phyloP scores from a whole-genome alignment of 2,888 invertebrate species.

The Tigriopus californicus region DNA sequence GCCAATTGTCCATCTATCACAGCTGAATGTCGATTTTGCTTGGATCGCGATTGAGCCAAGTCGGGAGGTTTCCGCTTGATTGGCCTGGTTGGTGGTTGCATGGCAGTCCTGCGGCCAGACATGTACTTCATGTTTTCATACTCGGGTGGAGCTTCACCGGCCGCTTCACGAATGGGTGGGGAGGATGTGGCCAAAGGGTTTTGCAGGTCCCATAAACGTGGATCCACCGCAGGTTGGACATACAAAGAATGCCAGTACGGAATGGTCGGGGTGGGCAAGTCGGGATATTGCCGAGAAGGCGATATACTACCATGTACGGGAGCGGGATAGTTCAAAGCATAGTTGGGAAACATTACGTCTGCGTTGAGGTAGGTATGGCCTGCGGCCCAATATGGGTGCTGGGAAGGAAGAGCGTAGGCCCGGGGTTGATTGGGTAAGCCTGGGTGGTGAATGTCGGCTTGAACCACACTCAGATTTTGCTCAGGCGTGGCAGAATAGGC shows the following conservation, averaged over 20 bases:
- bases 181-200: conserved; percentile 4
- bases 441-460: conserved; percentile 2
- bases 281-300: neutral
- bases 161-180: neutral
- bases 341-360: neutral
- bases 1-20: neutral
- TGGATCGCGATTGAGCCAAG: neutral
- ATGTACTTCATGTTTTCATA: conserved; percentile 1
- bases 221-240: neutral
- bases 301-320: neutral
- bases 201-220: neutral
- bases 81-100: neutral
- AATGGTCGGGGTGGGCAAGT: neutral
- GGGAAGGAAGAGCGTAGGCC: neutral
- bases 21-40: neutral
- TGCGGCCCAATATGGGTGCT: neutral
- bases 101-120: neutral
- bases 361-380: neutral
- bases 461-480: neutral
- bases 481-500: neutral
- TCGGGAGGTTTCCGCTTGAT: neutral
- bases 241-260: too few relatives aligned
- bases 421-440: neutral
- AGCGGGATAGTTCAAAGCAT: conserved; percentile 2
- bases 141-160: neutral